These are phyloP conservation scores for Centroberyx gerrardi DNA, from an alignment of 2,797 vertebrate genomes.

Conservation along the genomic window DNA sequence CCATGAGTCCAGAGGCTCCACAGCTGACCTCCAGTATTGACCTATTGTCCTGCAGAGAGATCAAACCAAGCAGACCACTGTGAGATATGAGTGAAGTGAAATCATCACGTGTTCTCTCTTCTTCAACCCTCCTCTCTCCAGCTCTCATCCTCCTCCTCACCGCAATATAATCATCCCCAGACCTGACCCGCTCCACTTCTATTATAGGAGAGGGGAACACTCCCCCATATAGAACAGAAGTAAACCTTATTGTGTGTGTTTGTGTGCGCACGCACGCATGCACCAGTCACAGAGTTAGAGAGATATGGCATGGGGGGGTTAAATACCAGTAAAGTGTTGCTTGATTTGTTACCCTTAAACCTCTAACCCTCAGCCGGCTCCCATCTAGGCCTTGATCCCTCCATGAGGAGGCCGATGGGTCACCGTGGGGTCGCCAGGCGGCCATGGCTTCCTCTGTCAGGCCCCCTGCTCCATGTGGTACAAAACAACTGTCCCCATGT, in stretches of 20 bases:
- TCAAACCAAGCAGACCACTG: conserved; percentile 34
- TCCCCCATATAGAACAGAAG: conserved; percentile 41
- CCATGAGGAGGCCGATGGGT: conserved; percentile 83
- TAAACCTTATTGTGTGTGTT: conserved; percentile 61
- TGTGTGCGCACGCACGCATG: conserved; percentile 35
- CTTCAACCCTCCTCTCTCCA: conserved; percentile 10
- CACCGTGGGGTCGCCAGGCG: conserved; percentile 85
- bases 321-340: conserved; percentile 85
- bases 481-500: conserved; percentile 90
- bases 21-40: conserved; percentile 16
- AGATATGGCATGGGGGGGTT: conserved; percentile 77
- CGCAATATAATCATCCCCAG: conserved; percentile 31
- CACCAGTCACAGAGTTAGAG: conserved; percentile 60
- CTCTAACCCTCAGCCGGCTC: conserved; percentile 85
- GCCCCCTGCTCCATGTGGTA: conserved; percentile 76
- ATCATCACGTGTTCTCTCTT: conserved; percentile 34
- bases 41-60: conserved; percentile 40
- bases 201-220: conserved; percentile 6
- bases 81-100: conserved; percentile 25
- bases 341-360: conserved; percentile 89
- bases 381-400: conserved; percentile 83
- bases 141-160: conserved; percentile 16
- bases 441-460: conserved; percentile 85
- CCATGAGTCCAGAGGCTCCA: not conserved
- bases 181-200: conserved; percentile 32